These are phyloP conservation scores for Drosophila emarginata DNA, from an alignment of 2,888 invertebrate genomes.

Conservation along the genomic window DNA sequence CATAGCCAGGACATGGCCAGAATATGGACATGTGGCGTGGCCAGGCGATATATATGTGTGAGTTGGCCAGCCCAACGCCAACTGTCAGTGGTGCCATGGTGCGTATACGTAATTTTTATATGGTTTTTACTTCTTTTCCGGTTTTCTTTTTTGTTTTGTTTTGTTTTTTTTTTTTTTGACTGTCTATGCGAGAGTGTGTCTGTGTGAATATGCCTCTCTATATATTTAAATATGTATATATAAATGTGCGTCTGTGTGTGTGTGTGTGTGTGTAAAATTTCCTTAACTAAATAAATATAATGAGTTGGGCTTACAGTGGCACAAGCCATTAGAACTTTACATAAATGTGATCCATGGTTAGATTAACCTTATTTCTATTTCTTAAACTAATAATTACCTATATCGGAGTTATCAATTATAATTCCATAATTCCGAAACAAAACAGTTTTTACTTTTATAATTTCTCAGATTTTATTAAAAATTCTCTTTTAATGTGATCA, in stretches of 20 bases:
- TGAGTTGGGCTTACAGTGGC: slow-evolving; percentile 56
- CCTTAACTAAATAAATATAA: slow-evolving; percentile 72
- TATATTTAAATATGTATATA: neutral
- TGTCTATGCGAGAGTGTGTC: slow-evolving; percentile 25
- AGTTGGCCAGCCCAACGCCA: slow-evolving; percentile 8
- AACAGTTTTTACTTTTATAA: no score
- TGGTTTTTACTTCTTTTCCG: slow-evolving; percentile 14
- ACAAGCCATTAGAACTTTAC: neutral
- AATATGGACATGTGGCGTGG: slow-evolving; percentile 18
- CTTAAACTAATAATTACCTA: no score
- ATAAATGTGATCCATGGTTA: no score
- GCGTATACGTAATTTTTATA: slow-evolving; percentile 67
- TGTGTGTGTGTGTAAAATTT: slow-evolving; percentile 24
- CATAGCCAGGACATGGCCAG: slow-evolving; percentile 6
- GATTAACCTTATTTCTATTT: no score
- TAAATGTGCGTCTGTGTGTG: slow-evolving; percentile 37
- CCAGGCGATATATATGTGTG: slow-evolving; percentile 22
- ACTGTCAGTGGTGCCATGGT: slow-evolving; percentile 31
- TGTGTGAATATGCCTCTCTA: slow-evolving; percentile 27
- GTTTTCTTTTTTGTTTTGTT: slow-evolving; percentile 38
- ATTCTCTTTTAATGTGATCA: neutral
- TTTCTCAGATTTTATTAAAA: neutral
- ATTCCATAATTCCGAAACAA: no score
- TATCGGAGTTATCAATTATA: no score
- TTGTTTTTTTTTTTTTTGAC: slow-evolving; percentile 31